phyloP scores from a whole-genome alignment of 1,140 invertebrate species.

The Cecropterus lyciades region DNA sequence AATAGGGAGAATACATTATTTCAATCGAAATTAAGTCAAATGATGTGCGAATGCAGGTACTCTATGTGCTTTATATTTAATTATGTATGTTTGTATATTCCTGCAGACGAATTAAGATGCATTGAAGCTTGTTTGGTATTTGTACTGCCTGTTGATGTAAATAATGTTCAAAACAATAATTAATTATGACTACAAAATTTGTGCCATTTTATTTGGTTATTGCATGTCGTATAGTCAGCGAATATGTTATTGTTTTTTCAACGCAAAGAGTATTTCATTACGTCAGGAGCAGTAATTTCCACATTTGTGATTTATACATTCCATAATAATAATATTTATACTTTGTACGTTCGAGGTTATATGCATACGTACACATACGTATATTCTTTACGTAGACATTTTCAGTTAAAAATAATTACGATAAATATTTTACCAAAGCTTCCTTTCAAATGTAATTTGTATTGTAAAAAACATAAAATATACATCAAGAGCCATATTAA shows the following conservation, averaged over 20 bases:
- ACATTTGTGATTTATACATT: conserved; percentile 58
- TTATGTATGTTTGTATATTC: conserved; percentile 23
- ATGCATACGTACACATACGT: neutral
- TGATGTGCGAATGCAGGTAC: too few species aligned
- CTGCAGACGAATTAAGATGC: conserved; percentile 29
- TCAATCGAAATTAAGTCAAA: too few species aligned
- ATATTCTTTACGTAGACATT: conserved; percentile 6
- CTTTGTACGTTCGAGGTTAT: conserved; percentile 24
- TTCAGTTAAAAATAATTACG: neutral
- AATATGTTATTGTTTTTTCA: neutral
- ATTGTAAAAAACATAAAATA: conserved; percentile 44
- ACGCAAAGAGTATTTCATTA: conserved; percentile 39
- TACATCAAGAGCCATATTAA: conserved; percentile 63
- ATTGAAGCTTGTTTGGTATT: neutral
- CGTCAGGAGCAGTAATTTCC: conserved; percentile 39
- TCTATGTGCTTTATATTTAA: neutral
- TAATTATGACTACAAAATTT: conserved; percentile 57
- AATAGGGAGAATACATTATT: too few species aligned
- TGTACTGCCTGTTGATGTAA: conserved; percentile 23
- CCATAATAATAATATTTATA: conserved; percentile 43
- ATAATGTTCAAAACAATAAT: conserved; percentile 43
- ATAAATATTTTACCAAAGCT: conserved; percentile 50
- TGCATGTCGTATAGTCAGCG: conserved; percentile 13
- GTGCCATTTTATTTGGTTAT: conserved; percentile 52
- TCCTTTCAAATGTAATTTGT: conserved; percentile 50